Conservation (phyloP, 1,140 invertebrate species). For the Elymnias hypermnestra region DNA sequence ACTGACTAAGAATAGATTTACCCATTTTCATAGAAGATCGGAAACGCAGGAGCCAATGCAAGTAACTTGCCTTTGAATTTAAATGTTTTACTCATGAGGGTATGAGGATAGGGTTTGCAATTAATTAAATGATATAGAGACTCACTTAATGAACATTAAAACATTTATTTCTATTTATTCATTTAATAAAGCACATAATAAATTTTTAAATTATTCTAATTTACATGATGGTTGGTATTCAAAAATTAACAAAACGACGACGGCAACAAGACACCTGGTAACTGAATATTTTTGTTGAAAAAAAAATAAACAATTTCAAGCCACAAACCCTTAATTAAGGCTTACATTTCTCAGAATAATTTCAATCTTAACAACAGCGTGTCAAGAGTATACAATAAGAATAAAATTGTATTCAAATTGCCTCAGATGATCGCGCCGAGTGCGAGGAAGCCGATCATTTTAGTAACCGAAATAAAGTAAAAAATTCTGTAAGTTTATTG, state of each 20-base stretch:
- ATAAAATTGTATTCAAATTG: slow-evolving; percentile 45
- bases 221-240: no score
- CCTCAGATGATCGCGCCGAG: slow-evolving; percentile 30
- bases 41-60: no score
- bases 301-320: slow-evolving; percentile 20
- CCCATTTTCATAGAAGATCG: no score
- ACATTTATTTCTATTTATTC: no score
- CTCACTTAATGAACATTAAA: no score
- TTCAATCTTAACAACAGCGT: slow-evolving; percentile 28
- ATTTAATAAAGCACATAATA: no score
- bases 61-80: no score
- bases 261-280: slow-evolving; percentile 9
- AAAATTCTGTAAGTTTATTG: slow-evolving; percentile 36
- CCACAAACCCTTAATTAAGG: slow-evolving; percentile 33
- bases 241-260: slow-evolving; percentile 10
- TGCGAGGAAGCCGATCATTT: slow-evolving; percentile 47
- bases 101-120: no score
- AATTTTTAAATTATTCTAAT: no score
- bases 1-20: no score
- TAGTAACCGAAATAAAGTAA: slow-evolving; percentile 34
- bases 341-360: slow-evolving; percentile 36
- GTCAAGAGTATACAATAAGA: slow-evolving; percentile 30
- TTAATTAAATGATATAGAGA: no score
- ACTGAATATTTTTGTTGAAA: slow-evolving; percentile 39
- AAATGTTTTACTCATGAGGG: no score